These are phyloP conservation scores for Mamestra configurata DNA, from an alignment of 1,140 invertebrate genomes.

Conservation along the genomic window DNA sequence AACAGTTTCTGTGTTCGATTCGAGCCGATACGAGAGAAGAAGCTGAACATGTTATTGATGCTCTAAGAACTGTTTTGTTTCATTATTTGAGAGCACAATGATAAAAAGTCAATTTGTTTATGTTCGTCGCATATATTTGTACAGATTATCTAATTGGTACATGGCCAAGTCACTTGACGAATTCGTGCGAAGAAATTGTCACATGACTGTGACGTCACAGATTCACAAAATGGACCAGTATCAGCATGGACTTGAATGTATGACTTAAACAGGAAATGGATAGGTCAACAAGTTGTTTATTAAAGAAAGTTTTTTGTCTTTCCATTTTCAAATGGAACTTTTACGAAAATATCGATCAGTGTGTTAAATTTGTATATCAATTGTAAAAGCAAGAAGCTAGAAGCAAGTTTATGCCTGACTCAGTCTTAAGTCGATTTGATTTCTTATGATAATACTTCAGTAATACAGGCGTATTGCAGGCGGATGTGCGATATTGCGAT, in stretches of 20 bases:
- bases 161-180: slow-evolving; percentile 26
- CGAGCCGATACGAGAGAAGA: not conserved
- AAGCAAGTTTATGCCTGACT: too few relatives aligned
- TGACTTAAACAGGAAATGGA: not conserved
- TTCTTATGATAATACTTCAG: too few relatives aligned
- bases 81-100: not conserved
- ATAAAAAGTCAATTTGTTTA: slow-evolving; percentile 16
- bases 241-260: not conserved
- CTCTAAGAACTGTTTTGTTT: not conserved
- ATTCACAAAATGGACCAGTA: not conserved
- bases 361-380: not conserved
- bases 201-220: slow-evolving; percentile 36
- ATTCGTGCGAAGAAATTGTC: slow-evolving; percentile 14
- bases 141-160: slow-evolving; percentile 19
- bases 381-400: too few relatives aligned
- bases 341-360: too few relatives aligned
- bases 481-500: too few relatives aligned
- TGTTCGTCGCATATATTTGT: not conserved
- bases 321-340: not conserved
- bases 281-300: not conserved
- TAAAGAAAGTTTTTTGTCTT: not conserved
- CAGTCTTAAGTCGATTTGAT: too few relatives aligned
- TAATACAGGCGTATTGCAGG: too few relatives aligned
- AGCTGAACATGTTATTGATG: not conserved
- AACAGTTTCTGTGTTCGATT: too few relatives aligned